Percentiles rank a stretch among this genome's conserved stretches.
phyloP scores from a whole-genome alignment of 2,113 vertebrate species.

The Promerops cafer region DNA sequence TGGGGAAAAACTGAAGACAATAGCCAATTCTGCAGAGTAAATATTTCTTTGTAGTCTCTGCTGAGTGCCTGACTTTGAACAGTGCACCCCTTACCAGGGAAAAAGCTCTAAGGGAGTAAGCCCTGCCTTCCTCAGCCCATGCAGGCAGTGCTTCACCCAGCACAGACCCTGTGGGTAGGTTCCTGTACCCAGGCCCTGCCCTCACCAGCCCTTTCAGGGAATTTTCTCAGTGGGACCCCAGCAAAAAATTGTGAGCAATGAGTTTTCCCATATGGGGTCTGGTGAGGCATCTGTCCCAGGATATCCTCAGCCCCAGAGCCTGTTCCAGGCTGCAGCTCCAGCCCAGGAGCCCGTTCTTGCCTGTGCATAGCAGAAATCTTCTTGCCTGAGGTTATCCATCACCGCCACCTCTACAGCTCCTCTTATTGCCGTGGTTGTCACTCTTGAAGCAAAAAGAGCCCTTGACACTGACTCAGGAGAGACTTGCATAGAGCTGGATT shows the following conservation, averaged over 20 bases:
- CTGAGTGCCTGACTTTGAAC: not conserved
- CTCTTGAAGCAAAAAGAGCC: not conserved
- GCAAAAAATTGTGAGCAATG: not conserved
- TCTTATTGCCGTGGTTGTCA: not conserved
- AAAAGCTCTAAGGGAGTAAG: not conserved
- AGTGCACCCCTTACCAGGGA: not conserved
- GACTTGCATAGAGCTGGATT: not conserved
- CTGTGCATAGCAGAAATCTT: not conserved
- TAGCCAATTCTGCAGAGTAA: not conserved
- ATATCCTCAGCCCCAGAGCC: not conserved
- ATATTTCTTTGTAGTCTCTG: not conserved
- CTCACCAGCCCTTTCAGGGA: not conserved
- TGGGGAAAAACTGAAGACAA: not conserved
- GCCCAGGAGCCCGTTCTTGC: not conserved
- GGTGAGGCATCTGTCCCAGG: not conserved
- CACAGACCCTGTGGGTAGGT: not conserved
- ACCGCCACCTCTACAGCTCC: not conserved
- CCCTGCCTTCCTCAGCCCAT: not conserved
- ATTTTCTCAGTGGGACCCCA: not conserved
- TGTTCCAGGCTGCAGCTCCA: not conserved
- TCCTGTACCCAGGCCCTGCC: not conserved
- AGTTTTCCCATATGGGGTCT: not conserved
- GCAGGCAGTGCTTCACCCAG: not conserved
- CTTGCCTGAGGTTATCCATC: not conserved
- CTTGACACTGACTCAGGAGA: slow-evolving; percentile 15